Conservation (phyloP, 2,113 vertebrate species). For the Thryonomys swinderianus region DNA sequence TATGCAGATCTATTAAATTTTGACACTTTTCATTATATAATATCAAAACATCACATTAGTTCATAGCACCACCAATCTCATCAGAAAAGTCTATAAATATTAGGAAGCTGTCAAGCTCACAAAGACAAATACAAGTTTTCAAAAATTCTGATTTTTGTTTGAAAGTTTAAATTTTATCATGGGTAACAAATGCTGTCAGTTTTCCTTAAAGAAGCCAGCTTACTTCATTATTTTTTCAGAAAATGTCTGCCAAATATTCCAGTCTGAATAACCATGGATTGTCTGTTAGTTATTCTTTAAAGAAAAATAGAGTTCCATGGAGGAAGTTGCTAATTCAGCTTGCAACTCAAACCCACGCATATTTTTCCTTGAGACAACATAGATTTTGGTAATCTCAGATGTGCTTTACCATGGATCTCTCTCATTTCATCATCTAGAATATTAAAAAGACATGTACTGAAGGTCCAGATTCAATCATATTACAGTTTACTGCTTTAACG, state of each 20-base stretch:
- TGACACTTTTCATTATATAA: slow-evolving; percentile 42
- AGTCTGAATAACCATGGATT: slow-evolving; percentile 22
- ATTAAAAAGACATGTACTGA: slow-evolving; percentile 15
- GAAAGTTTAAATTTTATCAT: slow-evolving; percentile 55
- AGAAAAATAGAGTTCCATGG: slow-evolving; percentile 47
- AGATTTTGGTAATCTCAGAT: background rate
- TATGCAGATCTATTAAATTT: background rate
- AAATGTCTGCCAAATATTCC: slow-evolving; percentile 44
- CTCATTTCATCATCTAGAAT: background rate
- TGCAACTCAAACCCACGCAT: background rate
- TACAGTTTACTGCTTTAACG: background rate
- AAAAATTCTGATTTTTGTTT: slow-evolving; percentile 59
- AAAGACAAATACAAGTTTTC: slow-evolving; percentile 37
- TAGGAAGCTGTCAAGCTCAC: slow-evolving; percentile 32
- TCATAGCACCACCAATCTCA: slow-evolving; percentile 20
- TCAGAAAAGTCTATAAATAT: slow-evolving; percentile 60
- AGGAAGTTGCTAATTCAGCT: slow-evolving; percentile 5
- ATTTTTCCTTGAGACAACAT: background rate
- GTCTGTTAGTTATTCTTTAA: slow-evolving; percentile 8
- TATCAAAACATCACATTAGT: background rate
- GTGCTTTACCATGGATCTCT: background rate
- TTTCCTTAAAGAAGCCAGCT: slow-evolving; percentile 18
- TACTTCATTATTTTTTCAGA: background rate
- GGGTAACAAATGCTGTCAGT: slow-evolving; percentile 37
- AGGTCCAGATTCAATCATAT: background rate